Base-by-base conservation (phyloP, 2,113 vertebrate species). In the Alosa alosa region DNA sequence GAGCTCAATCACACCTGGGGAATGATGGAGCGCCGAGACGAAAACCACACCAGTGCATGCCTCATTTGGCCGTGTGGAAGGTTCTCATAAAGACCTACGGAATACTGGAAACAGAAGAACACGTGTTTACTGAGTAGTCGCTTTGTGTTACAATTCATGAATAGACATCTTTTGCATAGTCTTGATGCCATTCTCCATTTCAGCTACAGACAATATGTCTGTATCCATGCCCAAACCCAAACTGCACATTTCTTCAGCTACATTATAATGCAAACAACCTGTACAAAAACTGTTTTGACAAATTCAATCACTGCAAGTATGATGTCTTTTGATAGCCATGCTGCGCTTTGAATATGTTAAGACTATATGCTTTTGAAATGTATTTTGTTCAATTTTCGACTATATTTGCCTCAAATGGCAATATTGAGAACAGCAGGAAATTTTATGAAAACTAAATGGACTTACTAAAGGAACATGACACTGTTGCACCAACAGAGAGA, bases 11-110 rank as follows among this genome's bases (percentile, higher is more conserved):
- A 60, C 83, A 82, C 36, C 44, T 18, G 55, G 45, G 83, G 78
- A 84, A 36, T 82, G 83, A 84, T 82, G 52, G 86, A 60, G 44
- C 82, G 18, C 44, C 47, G 22, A 41, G 82, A 83, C 82, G 20
- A 85, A 75, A 57, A 68, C 22, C 57, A 7, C 6, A 3, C 22
- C 22, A 5, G 49, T 82, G 36, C 13, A 39, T 82, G 41, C 83
- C 84, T 64, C 49, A 84, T 84, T 81, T 7, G 13, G 17, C 50
- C 78, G 25, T 22, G n/a, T 13, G 41, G 52, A 46, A 41, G 36
- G 83, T 68, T 64, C 22, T 25, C 3, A 64, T 22, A 46, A 20
- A 44, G 15, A 55, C 39, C 49, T 25, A 68, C n/a, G 1, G 57
- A 64, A 17, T 57, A 36, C 52, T 57, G 17, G 15, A 57, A 57